Conservation (phyloP, 2,113 vertebrate genomes). For the Capreolus pygargus region DNA sequence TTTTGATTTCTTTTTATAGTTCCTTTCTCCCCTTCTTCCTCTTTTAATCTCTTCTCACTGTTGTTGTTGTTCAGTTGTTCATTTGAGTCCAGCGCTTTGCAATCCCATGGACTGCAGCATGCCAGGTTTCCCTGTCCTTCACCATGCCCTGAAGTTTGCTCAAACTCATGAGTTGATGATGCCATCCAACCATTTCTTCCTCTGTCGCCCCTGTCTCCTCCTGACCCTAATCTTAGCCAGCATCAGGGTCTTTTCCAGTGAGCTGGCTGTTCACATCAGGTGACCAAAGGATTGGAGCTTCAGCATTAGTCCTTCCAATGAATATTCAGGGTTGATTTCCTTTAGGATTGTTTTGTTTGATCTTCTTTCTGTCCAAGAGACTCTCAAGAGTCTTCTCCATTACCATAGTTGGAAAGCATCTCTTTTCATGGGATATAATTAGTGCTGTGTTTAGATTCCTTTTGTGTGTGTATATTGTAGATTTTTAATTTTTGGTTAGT, state of each 20-base stretch:
- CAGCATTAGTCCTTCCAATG: background rate
- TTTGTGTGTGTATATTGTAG: background rate
- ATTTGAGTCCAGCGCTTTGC: background rate
- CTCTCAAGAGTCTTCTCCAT: background rate
- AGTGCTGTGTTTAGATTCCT: background rate
- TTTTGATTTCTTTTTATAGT: background rate
- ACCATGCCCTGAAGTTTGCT: background rate
- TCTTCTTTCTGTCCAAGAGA: background rate
- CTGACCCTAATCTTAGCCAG: background rate
- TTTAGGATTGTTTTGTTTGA: background rate
- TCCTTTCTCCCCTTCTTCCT: background rate
- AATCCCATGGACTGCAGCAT: background rate
- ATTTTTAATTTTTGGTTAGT: background rate
- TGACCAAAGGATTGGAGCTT: background rate
- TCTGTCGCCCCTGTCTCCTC: background rate
- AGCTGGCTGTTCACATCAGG: background rate
- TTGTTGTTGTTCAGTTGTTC: background rate
- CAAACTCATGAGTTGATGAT: background rate
- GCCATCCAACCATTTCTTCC: background rate
- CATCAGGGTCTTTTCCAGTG: background rate
- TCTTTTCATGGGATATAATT: background rate
- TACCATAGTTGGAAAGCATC: background rate
- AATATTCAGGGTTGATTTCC: background rate
- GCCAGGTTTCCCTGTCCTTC: background rate
- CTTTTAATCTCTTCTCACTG: background rate